phyloP scores from a whole-genome alignment of 2,113 vertebrate species.

The Python bivittatus region DNA sequence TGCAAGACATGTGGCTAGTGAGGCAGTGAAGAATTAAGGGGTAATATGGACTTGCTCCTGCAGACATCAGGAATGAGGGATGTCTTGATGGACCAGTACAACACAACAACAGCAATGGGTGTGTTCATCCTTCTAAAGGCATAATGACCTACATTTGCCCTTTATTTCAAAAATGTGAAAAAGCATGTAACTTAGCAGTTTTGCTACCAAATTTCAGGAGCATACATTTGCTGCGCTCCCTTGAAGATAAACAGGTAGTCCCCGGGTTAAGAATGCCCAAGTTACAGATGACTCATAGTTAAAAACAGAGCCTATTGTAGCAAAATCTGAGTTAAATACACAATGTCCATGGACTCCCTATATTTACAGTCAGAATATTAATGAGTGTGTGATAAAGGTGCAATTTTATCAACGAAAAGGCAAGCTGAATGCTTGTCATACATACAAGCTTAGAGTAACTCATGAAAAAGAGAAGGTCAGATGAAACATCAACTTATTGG shows the following conservation, averaged over 20 bases:
- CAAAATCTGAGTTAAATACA: too few species aligned
- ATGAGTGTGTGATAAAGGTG: background rate
- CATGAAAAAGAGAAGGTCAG: too few species aligned
- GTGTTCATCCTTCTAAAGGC: background rate
- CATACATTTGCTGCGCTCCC: background rate
- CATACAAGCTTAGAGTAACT: too few species aligned
- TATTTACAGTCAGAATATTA: constrained; percentile 10
- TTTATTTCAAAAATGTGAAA: background rate
- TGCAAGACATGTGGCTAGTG: background rate
- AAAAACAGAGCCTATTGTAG: too few species aligned
- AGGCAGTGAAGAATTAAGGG: background rate
- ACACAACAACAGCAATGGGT: too few species aligned
- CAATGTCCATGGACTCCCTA: background rate
- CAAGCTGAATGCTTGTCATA: background rate
- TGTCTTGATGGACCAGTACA: too few species aligned
- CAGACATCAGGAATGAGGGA: background rate
- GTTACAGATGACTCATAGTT: too few species aligned
- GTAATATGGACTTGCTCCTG: background rate
- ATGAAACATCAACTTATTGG: background rate
- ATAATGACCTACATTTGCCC: background rate
- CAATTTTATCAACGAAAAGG: background rate
- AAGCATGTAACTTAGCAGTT: background rate
- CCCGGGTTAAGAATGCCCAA: too few species aligned
- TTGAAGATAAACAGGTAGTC: background rate
- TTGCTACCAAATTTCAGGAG: background rate